Evolutionary conservation across 2,797 vertebrate genomes (phyloP), one percentile per base, ranked within the genome.

Genomic region (Phrynocephalus guinanensis): DNA sequence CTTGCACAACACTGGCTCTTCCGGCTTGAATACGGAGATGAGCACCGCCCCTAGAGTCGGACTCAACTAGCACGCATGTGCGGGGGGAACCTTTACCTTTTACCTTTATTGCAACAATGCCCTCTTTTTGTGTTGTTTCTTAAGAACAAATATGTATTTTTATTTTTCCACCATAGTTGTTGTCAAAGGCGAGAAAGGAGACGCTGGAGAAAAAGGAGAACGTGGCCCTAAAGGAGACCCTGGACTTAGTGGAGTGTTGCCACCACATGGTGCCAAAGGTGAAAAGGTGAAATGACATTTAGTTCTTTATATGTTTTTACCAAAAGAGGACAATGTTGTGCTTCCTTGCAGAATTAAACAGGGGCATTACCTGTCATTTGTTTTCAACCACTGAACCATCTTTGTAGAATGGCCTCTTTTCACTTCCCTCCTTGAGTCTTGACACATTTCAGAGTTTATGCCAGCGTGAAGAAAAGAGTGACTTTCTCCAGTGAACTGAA

Each of bases 211-310:
- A 2, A 94, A 92, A 77, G 98, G 98, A 0, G 95, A 95, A 3
- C 85, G 73, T 1, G 98, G 98, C 63, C 92, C 97, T 0, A 98
- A 98, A 95, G 98, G 98, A 79, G 98, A 98, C 2, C 83, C 96
- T 0, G 95, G 96, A 22, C 87, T 92, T 1, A 30, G 73, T 89
- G 86, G 85, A 76, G 26, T 89, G 1, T 0, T 78, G 89, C 91
- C 95, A 94, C 52, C 83, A 5, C 95, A 92, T 73, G 95, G 86
- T 44, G 68, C 82, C 79, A 94, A 90, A 91, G 97, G 97, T 6
- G 93, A 94, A 84, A 98, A 98, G 97, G 98, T 98, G 91, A 83
- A 68, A 90, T 92, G 68, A 33, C 16, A 9, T 15, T 7, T 16
- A 50, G 67, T 11, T 50, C 8, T 38, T 85, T 72, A 20, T n/a